Base-by-base conservation (phyloP, 2,113 vertebrate species). In the Coturnix japonica region DNA sequence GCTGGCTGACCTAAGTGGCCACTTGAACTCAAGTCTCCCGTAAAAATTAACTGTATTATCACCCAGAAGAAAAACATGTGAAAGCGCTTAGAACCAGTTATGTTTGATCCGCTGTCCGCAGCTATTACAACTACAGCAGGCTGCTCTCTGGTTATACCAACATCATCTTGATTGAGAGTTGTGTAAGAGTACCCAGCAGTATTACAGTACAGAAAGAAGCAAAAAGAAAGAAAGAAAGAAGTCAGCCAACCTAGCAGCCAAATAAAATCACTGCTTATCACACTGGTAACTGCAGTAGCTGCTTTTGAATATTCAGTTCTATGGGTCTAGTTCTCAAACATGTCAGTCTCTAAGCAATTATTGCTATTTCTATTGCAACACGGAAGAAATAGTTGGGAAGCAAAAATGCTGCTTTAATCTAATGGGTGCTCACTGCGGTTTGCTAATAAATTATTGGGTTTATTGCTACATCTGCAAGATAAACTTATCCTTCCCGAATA, bases 71-170 rank as follows among this genome's bases (percentile, higher is more conserved):
- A 85, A 81, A 78, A 74, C 67, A 93, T 26, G 63, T 8, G 35
- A 13, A 89, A 92, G 44, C 25, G 7, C 33, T 93, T 3, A 2
- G 56, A 96, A 91, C 76, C 43, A 92, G 87, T 89, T 85, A n/a
- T 56, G 47, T 96, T 64, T 85, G 79, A 67, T 91, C 39, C 21
- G 79, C 72, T 85, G 21, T 87, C 69, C 91, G 71, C 56, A 91
- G 87, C 91, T 91, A 80, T 89, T 85, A 60, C 81, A 87, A 35
- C 71, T 89, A 49, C 61, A 39, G 76, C 87, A 57, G 30, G 60
- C 46, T 73, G 60, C 46, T 73, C 77, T 85, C 79, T 94, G 81
- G 37, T 94, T 93, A 87, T 87, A 89, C 33, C 22, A 90, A 31
- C 5, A 0, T 60, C 82, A 43, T 46, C 79, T 56, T 31, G 33